Evolutionary conservation across 2,888 invertebrate genomes (phyloP).

Genomic region (Melieria omissa): DNA sequence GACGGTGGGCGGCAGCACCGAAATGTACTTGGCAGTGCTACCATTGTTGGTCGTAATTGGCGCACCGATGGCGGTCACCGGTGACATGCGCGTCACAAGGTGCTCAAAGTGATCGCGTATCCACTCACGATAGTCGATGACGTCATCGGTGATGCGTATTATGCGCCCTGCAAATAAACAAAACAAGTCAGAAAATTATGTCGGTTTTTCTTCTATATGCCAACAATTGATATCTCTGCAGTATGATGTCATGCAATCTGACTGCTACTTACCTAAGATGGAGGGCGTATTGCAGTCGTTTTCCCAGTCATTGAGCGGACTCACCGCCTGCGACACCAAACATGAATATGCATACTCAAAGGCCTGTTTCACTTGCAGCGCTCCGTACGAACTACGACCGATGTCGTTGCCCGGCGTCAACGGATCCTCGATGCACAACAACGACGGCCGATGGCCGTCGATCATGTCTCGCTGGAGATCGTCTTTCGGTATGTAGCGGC

Average conservation of each 20-base stretch:
- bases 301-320: conserved; percentile 68
- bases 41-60: conserved; percentile 38
- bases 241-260: no score
- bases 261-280: conserved; percentile 71
- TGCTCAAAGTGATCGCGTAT: conserved; percentile 66
- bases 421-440: conserved; percentile 98
- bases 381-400: conserved; percentile 93
- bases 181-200: not conserved
- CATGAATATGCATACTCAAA: conserved; percentile 94
- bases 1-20: conserved; percentile 53
- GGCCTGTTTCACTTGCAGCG: conserved; percentile 81
- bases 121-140: conserved; percentile 73
- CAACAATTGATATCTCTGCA: no score
- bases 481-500: conserved; percentile 93
- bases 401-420: conserved; percentile 96
- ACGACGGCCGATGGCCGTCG: conserved; percentile 91
- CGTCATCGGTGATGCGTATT: conserved; percentile 93
- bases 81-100: conserved; percentile 58
- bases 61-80: conserved; percentile 51
- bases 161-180: conserved; percentile 76
- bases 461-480: conserved; percentile 93
- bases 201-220: no score
- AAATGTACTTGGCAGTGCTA: conserved; percentile 54
- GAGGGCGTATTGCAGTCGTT: conserved; percentile 71
- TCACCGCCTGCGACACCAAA: conserved; percentile 81